Conservation (phyloP, 1,140 invertebrate genomes). For the Achatina immaculata region DNA sequence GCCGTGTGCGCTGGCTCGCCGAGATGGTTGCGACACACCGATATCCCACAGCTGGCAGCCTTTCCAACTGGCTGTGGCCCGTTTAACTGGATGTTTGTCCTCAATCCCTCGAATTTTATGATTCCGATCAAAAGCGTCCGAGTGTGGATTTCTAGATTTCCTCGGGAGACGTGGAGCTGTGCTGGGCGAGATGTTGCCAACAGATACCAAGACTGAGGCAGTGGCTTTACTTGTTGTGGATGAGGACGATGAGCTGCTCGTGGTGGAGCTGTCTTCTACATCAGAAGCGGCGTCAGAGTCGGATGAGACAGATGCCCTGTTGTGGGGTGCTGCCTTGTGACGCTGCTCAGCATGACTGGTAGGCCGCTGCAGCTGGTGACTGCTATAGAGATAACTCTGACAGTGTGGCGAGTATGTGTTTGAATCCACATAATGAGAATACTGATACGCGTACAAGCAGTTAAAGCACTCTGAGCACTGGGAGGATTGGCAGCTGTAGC, state of each 20-base stretch:
- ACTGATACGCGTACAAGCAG: neutral
- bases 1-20: slow-evolving; percentile 26
- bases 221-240: neutral
- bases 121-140: neutral
- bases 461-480: neutral
- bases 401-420: neutral
- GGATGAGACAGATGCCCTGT: neutral
- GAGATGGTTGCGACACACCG: slow-evolving; percentile 47
- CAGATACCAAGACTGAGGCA: neutral
- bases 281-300: neutral
- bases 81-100: slow-evolving; percentile 5
- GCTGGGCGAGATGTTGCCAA: neutral
- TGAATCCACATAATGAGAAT: neutral
- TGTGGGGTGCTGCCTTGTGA: neutral
- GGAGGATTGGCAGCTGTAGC: neutral
- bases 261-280: neutral
- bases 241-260: slow-evolving; percentile 17
- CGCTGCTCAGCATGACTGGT: neutral
- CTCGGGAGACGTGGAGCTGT: neutral
- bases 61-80: slow-evolving; percentile 35
- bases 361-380: neutral
- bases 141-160: neutral
- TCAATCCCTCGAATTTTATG: neutral
- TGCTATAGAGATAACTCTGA: neutral
- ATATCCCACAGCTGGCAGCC: slow-evolving; percentile 58